Evolutionary conservation across 2,113 vertebrate species (phyloP), one percentile per base, ranked within the genome.

Genomic region (Platycercus adscitus): DNA sequence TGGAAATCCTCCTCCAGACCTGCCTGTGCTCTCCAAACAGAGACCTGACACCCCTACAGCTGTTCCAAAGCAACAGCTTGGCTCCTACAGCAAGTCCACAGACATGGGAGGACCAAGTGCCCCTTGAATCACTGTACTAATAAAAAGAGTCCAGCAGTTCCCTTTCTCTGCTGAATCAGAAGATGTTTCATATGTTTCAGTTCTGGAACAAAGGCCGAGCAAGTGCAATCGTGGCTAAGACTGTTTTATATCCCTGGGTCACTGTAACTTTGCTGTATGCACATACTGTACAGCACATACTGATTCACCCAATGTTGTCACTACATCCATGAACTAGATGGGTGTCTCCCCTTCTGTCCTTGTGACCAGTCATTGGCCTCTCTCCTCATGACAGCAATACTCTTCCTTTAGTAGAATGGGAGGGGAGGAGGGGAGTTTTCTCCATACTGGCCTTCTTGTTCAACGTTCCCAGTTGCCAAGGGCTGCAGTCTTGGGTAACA

Each of bases 221-320:
- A 88, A 94, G 50, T 75, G 71, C 58, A 93, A 0, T 61, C 1
- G 0, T 71, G 61, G 47, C 70, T 84, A 65, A 92, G 72, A 69
- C 52, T 81, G 15, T 88, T 91, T 76, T 56, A 17, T 93, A 69
- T 15, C 73, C 66, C 88, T 82, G 37, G 92, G 90, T 97, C 95
- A 94, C 47, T 53, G 43, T 47, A 49, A 94, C 96, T 95, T 92
- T 9, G 25, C 83, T 87, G 52, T 24, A 39, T 35, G 65, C 69
- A 87, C 17, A 7, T 55, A 77, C 73, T 88, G 90, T 91, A 80
- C 90, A 71, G 79, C 68, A 91, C 64, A 86, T 68, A 83, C 63
- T 72, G 86, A 91, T 94, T 94, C 90, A 96, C 88, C 39, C 86
- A 46, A 3, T 76, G 77, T 56, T 96, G 92, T 89, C 93, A 69